A percentile compares a stretch with the other conserved stretches of the same genome.
These are phyloP conservation scores for Bos indicus DNA, from an alignment of 2,113 vertebrate genomes.

Conservation along the genomic window DNA sequence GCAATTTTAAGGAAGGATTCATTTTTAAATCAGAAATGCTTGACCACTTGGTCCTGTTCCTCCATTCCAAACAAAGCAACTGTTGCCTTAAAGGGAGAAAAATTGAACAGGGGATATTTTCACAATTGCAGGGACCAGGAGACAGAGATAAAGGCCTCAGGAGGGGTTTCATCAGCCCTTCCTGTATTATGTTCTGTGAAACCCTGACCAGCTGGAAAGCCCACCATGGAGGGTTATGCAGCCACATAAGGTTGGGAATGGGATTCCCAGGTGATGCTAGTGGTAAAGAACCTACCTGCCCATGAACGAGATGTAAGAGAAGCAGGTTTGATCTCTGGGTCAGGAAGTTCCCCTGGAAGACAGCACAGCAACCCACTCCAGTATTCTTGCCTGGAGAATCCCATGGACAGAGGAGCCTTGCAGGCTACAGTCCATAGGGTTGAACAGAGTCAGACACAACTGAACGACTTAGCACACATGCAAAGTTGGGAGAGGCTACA, in stretches of 20 bases:
- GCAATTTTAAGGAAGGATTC: neutral
- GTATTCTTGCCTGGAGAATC: neutral
- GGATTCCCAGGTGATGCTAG: neutral
- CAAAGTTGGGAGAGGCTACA: neutral
- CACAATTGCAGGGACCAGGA: neutral
- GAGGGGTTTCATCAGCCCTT: neutral
- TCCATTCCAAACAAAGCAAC: neutral
- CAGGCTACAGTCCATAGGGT: neutral
- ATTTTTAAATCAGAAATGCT: neutral
- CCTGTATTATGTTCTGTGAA: neutral
- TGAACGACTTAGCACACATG: neutral
- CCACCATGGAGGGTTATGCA: neutral
- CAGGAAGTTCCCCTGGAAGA: neutral
- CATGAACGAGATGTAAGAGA: neutral
- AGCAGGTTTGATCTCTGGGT: neutral
- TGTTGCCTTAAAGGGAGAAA: neutral
- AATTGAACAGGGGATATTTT: neutral
- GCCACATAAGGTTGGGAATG: neutral
- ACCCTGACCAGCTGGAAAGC: no score
- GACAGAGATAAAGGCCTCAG: neutral
- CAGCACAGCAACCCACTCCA: neutral
- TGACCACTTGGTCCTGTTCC: neutral
- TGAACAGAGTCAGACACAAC: neutral
- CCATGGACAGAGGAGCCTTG: neutral
- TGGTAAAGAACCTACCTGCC: neutral